Conservation (phyloP, 2,797 vertebrate species). For the Sebastes diploproa region DNA sequence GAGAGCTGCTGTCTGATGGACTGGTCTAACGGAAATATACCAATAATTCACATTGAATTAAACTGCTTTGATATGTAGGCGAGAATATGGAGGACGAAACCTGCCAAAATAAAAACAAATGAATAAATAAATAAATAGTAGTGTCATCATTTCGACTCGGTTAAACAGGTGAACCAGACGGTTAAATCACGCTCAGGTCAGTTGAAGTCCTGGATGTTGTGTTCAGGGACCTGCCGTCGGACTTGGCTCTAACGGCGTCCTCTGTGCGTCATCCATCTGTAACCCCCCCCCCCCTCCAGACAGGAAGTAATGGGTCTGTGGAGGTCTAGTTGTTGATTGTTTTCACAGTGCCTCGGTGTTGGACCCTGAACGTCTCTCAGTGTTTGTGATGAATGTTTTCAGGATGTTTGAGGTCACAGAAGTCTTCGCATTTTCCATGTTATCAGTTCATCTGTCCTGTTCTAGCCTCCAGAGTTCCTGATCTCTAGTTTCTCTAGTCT, state of each 20-base stretch:
- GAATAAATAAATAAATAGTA: too few relatives aligned
- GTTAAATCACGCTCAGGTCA: neutral
- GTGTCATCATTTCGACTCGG: too few relatives aligned
- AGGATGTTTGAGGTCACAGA: neutral
- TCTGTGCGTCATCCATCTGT: neutral
- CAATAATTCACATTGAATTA: too few relatives aligned
- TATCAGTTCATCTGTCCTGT: neutral
- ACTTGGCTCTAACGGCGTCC: neutral
- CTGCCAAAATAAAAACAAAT: too few relatives aligned
- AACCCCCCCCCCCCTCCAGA: neutral
- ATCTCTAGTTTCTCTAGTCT: too few relatives aligned
- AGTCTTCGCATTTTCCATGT: neutral
- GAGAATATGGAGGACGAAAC: too few relatives aligned
- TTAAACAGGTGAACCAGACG: too few relatives aligned
- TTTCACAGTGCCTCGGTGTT: slow-evolving; percentile 7
- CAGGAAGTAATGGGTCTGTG: neutral
- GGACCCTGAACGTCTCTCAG: neutral
- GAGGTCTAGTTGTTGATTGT: neutral
- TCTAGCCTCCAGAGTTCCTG: too few relatives aligned
- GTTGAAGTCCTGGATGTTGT: neutral
- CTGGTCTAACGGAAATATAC: neutral
- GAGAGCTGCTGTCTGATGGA: neutral
- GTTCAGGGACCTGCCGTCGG: neutral
- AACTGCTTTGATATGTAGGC: too few relatives aligned
- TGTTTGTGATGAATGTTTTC: slow-evolving; percentile 1